Conservation (phyloP, 1,140 invertebrate species). For the Camponotus pennsylvanicus region DNA sequence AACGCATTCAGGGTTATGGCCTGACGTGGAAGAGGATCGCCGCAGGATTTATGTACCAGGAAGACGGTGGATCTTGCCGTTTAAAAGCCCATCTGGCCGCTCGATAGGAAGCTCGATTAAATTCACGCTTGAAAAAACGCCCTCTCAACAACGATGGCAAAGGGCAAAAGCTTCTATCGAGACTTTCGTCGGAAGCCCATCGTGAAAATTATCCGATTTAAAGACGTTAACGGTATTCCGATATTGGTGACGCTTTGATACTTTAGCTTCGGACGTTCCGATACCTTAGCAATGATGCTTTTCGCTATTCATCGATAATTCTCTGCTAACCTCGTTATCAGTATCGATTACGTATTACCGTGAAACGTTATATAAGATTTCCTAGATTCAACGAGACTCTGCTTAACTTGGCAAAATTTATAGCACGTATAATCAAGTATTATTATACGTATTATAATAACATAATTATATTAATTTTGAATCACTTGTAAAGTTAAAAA, state of each 20-base stretch:
- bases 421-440: not conserved
- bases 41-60: conserved; percentile 71
- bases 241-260: not conserved
- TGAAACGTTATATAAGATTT: not conserved
- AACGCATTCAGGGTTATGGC: conserved; percentile 56
- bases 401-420: not conserved
- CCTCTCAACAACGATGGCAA: conserved; percentile 31
- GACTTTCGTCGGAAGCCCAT: conserved; percentile 34
- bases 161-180: conserved; percentile 34
- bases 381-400: not conserved
- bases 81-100: conserved; percentile 56
- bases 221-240: conserved; percentile 39
- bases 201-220: conserved; percentile 38
- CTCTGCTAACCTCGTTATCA: not conserved
- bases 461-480: not conserved
- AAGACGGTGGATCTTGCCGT: conserved; percentile 69
- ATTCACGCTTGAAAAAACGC: conserved; percentile 65
- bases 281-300: not conserved
- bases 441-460: not conserved
- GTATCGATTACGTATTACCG: conserved; percentile 4
- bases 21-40: conserved; percentile 65
- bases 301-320: not conserved
- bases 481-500: not conserved
- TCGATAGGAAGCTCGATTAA: conserved; percentile 66
- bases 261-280: not conserved